Evolutionary conservation across 2,797 vertebrate species (phyloP).

Genomic region (Acanthurus lineatus): DNA sequence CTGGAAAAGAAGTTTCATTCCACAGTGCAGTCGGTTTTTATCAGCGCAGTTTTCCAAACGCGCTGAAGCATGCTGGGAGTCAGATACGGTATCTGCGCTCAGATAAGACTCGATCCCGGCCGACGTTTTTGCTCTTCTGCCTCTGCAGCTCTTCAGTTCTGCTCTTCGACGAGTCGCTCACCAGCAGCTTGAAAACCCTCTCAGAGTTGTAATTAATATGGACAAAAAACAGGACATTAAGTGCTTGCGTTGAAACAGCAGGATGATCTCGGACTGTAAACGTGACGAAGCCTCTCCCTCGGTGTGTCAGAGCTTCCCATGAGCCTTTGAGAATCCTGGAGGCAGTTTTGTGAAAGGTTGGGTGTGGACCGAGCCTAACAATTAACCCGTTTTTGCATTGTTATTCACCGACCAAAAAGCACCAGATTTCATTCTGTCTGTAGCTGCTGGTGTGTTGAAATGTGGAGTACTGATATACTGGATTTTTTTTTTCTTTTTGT

Average conservation of each 20-base stretch:
- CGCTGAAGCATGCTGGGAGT: constrained; percentile 33
- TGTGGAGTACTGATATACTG: constrained; percentile 20
- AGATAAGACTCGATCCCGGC: constrained; percentile 53
- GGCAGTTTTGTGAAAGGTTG: constrained; percentile 8
- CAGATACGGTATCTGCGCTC: constrained; percentile 50
- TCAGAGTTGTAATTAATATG: constrained; percentile 16
- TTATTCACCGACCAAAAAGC: constrained; percentile 21
- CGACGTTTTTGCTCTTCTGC: constrained; percentile 35
- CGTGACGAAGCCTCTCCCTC: constrained; percentile 14
- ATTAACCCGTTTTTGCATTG: constrained; percentile 10
- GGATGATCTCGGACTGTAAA: constrained; percentile 10
- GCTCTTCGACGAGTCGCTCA: constrained; percentile 8
- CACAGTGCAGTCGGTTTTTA: constrained; percentile 52
- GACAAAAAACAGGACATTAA: background rate
- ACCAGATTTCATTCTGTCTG: constrained; percentile 11
- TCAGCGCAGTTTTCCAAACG: constrained; percentile 19
- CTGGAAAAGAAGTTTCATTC: constrained; percentile 38
- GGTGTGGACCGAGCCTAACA: constrained; percentile 18
- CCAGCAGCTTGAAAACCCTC: constrained; percentile 17
- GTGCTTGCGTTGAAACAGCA: constrained; percentile 10
- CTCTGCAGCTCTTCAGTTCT: constrained; percentile 9
- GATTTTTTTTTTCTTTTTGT: background rate
- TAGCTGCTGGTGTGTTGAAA: constrained; percentile 35
- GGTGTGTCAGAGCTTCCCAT: background rate
- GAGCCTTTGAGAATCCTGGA: constrained; percentile 6